These are phyloP conservation scores for Aricia artaxerxes DNA, from an alignment of 2,888 invertebrate species.

Conservation along the genomic window DNA sequence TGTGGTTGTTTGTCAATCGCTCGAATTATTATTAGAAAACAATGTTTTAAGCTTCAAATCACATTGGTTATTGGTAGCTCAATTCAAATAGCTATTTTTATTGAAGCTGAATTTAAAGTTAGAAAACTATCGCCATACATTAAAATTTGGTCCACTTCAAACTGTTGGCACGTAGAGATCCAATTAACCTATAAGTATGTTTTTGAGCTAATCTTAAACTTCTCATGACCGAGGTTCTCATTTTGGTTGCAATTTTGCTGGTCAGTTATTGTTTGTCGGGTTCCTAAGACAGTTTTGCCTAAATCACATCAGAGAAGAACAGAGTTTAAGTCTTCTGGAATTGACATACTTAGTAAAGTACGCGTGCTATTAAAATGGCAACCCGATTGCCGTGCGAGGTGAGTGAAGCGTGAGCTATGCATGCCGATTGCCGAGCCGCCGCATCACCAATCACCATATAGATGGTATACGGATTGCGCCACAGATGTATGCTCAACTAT, in stretches of 20 bases:
- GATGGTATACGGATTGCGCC: background rate
- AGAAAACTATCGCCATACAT: background rate
- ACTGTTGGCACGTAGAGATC: background rate
- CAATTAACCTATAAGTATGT: background rate
- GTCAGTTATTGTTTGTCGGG: background rate
- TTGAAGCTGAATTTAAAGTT: background rate
- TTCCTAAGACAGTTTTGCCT: background rate
- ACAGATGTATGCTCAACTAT: background rate
- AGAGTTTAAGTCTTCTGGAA: background rate
- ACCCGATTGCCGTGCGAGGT: constrained; percentile 7
- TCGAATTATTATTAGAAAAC: background rate
- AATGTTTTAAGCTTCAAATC: background rate
- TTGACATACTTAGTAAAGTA: background rate
- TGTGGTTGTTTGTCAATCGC: background rate
- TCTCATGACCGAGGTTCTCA: background rate
- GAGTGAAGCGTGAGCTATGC: constrained; percentile 13
- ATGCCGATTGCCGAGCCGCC: background rate
- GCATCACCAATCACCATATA: constrained; percentile 4
- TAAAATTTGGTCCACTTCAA: background rate
- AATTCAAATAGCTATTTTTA: background rate
- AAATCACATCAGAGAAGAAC: background rate
- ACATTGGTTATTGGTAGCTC: background rate
- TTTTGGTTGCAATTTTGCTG: background rate
- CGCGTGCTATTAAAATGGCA: background rate
- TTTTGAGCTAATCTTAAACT: too few species aligned